Evolutionary conservation across 2,888 invertebrate genomes (phyloP), one percentile per base, ranked within the genome.

Genomic region (Agapostemon virescens): DNA sequence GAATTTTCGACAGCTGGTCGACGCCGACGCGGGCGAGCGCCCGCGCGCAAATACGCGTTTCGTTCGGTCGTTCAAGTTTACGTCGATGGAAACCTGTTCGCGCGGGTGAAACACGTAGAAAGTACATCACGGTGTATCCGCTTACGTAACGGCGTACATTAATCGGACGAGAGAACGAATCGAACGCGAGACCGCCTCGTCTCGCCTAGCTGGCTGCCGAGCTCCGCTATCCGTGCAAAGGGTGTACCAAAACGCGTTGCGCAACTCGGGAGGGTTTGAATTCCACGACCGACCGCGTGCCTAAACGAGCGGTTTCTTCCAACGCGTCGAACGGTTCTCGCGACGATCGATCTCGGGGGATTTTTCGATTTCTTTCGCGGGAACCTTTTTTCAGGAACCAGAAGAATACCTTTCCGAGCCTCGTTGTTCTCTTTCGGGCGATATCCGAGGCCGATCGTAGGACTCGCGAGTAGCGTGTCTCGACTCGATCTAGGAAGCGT

Each of bases 41-140:
- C 33, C n/a, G n/a, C n/a, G n/a, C 49, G 20, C 1, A 11, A 11
- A 38, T 15, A 9, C n/a, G 13, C 49, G 77, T 26, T 71, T 36
- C 36, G 42, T 0, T 30, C 69, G 30, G 1, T 15, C 2, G 2
- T 66, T 36, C 58, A 23, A 45, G 63, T 45, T 55, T 69, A 58
- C 23, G 1, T 4, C 17, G 36, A 40, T 45, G 64, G 45, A 77
- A 80, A 80, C 79, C 55, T 40, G 79, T 69, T 73, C n/a, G 0
- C 6, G 42, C n/a, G 79, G 40, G 58, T 33, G 61, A 63, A 66
- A 58, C 69, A 64, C 26, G 69, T 79, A 79, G 79, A 80, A 80
- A 79, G 79, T 79, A 69, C 45, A 64, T 64, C 68, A 79, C 45
- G 26, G 72, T 58, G 55, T 79, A 73, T 69, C 6, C n/a, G 72